Evolutionary conservation across 2,797 vertebrate genomes (phyloP), one percentile per base, ranked within the genome.

Genomic region (Crax fasciolata): DNA sequence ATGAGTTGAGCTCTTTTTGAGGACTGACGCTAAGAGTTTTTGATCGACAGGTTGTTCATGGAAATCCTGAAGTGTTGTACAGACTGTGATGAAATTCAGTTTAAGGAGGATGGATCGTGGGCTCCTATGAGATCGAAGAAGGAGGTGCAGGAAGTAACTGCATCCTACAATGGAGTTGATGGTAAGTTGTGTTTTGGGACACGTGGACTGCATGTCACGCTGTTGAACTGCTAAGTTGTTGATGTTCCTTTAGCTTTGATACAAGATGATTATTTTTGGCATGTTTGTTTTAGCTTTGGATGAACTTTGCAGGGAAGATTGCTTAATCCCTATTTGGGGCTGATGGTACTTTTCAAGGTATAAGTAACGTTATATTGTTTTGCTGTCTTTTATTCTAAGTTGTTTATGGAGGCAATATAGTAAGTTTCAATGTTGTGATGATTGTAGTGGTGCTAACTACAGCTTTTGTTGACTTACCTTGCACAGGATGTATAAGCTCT

Each of bases 21-120:
- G 65, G 15, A 27, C 66, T 84, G 67, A 61, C 35, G 1, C 0
- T 10, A 15, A 19, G 2, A 38, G 5, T 28, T 32, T 94, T 79
- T 80, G 77, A 5, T 87, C 89, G 51, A 17, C 97, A 99, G 99
- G 90, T 98, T 99, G 96, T 99, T 99, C 97, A 99, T 99, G 99
- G 99, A 99, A 96, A 99, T 99, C 96, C 97, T 99, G 87, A 99
- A 99, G 97, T 99, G 98, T 91, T 99, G 99, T 78, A 98, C 99
- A 78, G 99, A 99, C 92, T 99, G 99, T 96, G 99, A 99, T 89
- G 99, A 99, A 95, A 99, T 99, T 96, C 99, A 99, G 95, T 99
- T 99, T 89, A 99, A 99, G 95, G 99, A 99, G 91, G 99, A 99
- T 57, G 99, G 99, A 24, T 99, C 98, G 5, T 99, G 99, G 99